These are phyloP conservation scores for Strix aluco DNA, from an alignment of 2,113 vertebrate species.

Conservation along the genomic window DNA sequence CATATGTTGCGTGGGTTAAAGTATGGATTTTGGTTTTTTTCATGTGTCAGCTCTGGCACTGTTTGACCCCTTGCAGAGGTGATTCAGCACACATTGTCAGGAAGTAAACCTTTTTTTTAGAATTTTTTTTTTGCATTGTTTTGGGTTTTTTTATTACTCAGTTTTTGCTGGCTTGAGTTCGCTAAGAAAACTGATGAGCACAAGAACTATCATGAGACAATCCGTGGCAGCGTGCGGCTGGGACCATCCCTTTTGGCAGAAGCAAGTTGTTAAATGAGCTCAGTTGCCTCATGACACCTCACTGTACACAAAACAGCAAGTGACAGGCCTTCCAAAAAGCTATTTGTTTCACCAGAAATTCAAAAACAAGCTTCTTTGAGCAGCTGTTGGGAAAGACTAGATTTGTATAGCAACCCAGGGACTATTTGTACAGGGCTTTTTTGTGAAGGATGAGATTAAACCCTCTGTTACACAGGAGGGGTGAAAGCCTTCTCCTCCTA, in stretches of 20 bases:
- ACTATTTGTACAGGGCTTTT: slow-evolving; percentile 9
- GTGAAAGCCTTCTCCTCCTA: neutral
- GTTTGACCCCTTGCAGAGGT: neutral
- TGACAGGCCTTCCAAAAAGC: slow-evolving; percentile 51
- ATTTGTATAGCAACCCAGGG: slow-evolving; percentile 6
- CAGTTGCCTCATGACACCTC: slow-evolving; percentile 49
- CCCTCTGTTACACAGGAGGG: neutral
- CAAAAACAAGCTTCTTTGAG: slow-evolving; percentile 22
- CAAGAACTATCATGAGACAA: neutral
- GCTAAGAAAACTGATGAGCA: neutral
- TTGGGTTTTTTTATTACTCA: neutral
- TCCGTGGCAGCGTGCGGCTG: neutral
- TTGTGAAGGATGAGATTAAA: slow-evolving; percentile 14
- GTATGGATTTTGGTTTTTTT: neutral
- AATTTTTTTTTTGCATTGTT: neutral
- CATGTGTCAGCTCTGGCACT: neutral
- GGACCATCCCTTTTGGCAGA: slow-evolving; percentile 13
- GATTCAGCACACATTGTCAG: neutral
- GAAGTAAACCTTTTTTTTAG: neutral
- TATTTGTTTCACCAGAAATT: slow-evolving; percentile 45
- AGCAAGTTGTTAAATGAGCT: slow-evolving; percentile 35
- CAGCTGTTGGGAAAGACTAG: slow-evolving; percentile 47
- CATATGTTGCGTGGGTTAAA: neutral
- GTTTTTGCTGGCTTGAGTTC: neutral
- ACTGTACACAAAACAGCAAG: slow-evolving; percentile 43